Base-by-base conservation (phyloP, 1,140 invertebrate species). In the Cyphomyrmex costatus region DNA sequence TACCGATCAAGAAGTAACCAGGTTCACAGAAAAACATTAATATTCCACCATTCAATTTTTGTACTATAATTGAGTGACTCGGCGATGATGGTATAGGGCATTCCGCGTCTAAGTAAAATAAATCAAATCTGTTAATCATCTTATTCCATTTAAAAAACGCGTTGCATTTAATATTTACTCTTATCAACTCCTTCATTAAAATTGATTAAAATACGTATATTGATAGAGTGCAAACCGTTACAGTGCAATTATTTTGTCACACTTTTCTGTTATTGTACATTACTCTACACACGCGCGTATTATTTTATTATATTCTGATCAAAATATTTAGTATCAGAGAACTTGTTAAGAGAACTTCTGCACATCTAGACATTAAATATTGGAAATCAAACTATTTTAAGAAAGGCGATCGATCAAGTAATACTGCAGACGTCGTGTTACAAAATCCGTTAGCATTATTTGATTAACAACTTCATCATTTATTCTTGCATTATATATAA, bases 1-100 rank as follows among this genome's bases (percentile, higher is more conserved):
- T 94, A 0, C 97, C 97, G 0, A 95, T 90, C 14, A 97, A 91
- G 21, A 93, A 86, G 89, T 96, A 96, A 0, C 96, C 96, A 0
- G 96, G 96, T 77, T 96, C 93, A 88, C 97, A 97, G 91, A 96
- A 96, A 88, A 96, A 97, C 83, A 96, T 95, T 4, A 97, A 88
- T 86, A 97, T 96, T 0, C 96, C 96, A 1, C 96, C 95, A 2
- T 93, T 87, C 80, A 96, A 95, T 19, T 95, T 95, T 0, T 92
- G 77, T 4, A 95, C 94, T 12, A 95, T 91, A 3, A 96, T 86
- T 0, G 96, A 96, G 86, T 97, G 96, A 8, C 93, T 88, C 12
- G 96, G 95, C 14, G 86, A 68, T 0, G 89, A 56, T 0, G 91
- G 86, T 1, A 49, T 0, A 4, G 88, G 24, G 77, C 95, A 96